Evolutionary conservation across 35 echinoderm and acorn worm genomes (phyloP).

Genomic region (Eucidaris tribuloides): DNA sequence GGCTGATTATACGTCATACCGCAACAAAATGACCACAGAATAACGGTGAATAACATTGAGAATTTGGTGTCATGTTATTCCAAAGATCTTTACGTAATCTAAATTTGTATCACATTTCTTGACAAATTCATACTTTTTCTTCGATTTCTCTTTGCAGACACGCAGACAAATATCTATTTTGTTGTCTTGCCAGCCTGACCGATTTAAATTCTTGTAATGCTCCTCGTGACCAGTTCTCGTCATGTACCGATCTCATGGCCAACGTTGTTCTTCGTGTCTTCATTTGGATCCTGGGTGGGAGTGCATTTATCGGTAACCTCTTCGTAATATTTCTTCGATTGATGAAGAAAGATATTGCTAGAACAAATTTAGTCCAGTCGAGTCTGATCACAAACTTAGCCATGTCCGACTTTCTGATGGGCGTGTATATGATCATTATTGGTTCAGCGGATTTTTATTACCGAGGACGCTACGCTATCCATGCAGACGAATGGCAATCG

Average conservation of each 20-base stretch:
- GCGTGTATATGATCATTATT: constrained; percentile 71
- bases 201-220: too few relatives aligned
- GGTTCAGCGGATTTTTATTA: constrained; percentile 50
- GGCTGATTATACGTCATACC: too few relatives aligned
- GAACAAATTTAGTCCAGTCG: constrained; percentile 5
- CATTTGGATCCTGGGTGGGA: constrained; percentile 78
- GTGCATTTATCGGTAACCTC: constrained; percentile 30
- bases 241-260: constrained; percentile 57
- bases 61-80: too few relatives aligned
- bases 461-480: constrained; percentile 24
- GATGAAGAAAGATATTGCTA: neutral
- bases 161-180: too few relatives aligned
- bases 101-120: too few relatives aligned
- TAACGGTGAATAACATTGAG: too few relatives aligned
- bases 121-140: too few relatives aligned
- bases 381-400: constrained; percentile 57
- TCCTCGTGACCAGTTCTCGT: constrained; percentile 79
- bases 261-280: constrained; percentile 34
- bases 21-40: too few relatives aligned
- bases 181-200: too few relatives aligned
- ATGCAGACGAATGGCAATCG: constrained; percentile 35
- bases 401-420: constrained; percentile 66
- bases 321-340: constrained; percentile 22
- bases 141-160: too few relatives aligned
- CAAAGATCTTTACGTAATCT: too few relatives aligned